Evolutionary conservation across 2,113 vertebrate genomes (phyloP), one percentile per base, ranked within the genome.

Genomic region (Oxygymnocypris stewartii): DNA sequence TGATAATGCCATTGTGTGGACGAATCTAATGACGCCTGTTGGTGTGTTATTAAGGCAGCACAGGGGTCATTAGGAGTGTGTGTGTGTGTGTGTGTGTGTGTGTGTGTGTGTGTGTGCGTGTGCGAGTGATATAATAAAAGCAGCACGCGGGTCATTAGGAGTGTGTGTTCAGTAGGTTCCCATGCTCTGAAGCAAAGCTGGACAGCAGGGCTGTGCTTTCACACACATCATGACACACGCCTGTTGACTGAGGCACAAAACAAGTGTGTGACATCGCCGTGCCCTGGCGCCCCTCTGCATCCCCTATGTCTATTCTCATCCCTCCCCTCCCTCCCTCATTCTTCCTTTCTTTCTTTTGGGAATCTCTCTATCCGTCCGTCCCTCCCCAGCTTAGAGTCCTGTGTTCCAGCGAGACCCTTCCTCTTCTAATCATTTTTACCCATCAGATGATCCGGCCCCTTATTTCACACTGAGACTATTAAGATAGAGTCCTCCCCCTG

Each of bases 201-300:
- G 93, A 93, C 94, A 95, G 94, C 93, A 93, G 94, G 94, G 91
- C 86, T 88, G 91, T 89, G 92, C 88, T 90, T 90, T 88, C 90
- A 92, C 89, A 93, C 86, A 65, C 80, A 84, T 75, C 84, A 87
- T 86, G 94, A 94, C 94, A 95, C 94, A 95, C 94, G 94, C 94
- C 94, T 95, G 94, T 95, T 95, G 94, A 95, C 94, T 90, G 92
- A 90, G 90, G 90, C 92, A 94, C 94, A 93, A 94, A 94, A 93
- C 91, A 92, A 93, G 93, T 90, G 93, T 94, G 94, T 93, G 93
- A 90, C 89, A 89, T 87, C 25, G 65, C 65, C 84, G 71, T 86
- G 86, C 81, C 84, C 87, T 47, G 63, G 74, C 85, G 84, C 47
- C 87, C 84, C 88, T 81, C 93, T 91, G 86, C 88, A 90, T 40